Evolutionary conservation across 1,140 invertebrate genomes (phyloP).

Genomic region (Cyclina sinensis): DNA sequence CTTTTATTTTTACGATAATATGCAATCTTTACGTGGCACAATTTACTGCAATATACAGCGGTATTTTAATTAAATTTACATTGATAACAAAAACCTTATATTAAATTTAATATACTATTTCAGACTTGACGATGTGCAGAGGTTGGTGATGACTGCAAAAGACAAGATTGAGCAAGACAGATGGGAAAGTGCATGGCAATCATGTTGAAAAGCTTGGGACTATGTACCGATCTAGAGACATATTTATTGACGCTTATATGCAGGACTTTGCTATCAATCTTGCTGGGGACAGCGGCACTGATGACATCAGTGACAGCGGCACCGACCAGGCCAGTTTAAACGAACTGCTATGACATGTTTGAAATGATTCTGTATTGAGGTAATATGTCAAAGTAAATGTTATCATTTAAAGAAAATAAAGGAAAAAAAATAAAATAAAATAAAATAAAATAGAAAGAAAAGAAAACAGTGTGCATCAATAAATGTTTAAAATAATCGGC

Average conservation of each 20-base stretch:
- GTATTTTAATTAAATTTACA: background rate
- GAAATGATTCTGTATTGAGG: too few relatives aligned
- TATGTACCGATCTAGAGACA: background rate
- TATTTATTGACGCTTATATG: background rate
- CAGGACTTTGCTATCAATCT: background rate
- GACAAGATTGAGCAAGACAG: background rate
- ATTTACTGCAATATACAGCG: background rate
- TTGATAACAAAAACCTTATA: background rate
- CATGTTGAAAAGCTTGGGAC: slow-evolving; percentile 22
- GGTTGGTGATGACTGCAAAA: background rate
- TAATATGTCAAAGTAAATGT: too few relatives aligned
- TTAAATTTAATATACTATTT: background rate
- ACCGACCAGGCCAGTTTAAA: background rate
- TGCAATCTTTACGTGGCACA: background rate
- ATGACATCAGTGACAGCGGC: background rate
- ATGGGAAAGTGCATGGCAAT: background rate
- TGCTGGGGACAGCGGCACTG: background rate
- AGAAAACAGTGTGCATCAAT: too few relatives aligned
- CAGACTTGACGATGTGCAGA: slow-evolving; percentile 2
- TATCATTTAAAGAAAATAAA: too few relatives aligned
- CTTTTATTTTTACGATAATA: background rate
- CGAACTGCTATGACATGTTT: too few relatives aligned
- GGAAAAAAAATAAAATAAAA: too few relatives aligned
- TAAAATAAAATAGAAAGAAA: too few relatives aligned
- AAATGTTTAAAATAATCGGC: too few relatives aligned